Conservation (phyloP, 2,888 invertebrate species). For the Artemia sinica region DNA sequence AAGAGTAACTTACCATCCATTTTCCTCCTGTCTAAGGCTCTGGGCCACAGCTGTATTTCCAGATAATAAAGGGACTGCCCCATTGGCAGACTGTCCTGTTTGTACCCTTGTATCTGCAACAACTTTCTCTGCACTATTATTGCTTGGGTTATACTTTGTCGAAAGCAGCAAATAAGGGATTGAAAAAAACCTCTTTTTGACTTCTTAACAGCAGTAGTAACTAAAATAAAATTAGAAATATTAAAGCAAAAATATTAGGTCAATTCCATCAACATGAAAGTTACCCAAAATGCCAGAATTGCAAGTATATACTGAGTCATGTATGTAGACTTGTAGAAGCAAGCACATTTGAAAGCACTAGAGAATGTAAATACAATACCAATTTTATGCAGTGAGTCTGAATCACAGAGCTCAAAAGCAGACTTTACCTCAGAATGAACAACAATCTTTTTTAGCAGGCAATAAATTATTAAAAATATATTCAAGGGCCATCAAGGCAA, state of each 20-base stretch:
- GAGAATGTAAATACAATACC: too few relatives aligned
- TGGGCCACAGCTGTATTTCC: constrained; percentile 2
- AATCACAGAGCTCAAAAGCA: too few relatives aligned
- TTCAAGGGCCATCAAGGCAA: too few relatives aligned
- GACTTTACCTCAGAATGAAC: too few relatives aligned
- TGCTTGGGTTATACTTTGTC: constrained; percentile 27
- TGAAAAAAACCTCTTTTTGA: constrained; percentile 55
- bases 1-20: neutral
- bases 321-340: too few relatives aligned
- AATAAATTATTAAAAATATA: too few relatives aligned
- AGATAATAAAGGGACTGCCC: neutral
- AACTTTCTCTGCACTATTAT: constrained; percentile 31
- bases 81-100: constrained; percentile 6
- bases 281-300: too few relatives aligned
- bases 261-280: too few relatives aligned
- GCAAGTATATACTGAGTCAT: too few relatives aligned
- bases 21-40: constrained; percentile 11
- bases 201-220: constrained; percentile 35
- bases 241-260: neutral
- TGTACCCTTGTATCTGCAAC: neutral
- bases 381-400: too few relatives aligned
- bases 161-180: constrained; percentile 69
- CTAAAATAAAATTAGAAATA: neutral
- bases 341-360: too few relatives aligned
- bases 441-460: too few relatives aligned